These are phyloP conservation scores for Bungarus multicinctus DNA, from an alignment of 2,113 vertebrate species.

Conservation along the genomic window DNA sequence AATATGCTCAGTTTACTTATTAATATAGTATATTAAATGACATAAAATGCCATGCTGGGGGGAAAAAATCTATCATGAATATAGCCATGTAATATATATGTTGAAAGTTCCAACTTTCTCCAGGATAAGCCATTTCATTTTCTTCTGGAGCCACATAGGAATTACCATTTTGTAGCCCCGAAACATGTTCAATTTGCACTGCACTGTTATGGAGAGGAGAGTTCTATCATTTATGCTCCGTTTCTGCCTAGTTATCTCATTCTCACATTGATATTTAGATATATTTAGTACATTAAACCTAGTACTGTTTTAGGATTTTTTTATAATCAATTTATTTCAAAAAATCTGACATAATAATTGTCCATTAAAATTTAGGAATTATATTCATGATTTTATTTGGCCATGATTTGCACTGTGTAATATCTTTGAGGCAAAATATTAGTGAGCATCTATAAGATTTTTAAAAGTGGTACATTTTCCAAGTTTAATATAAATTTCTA, in stretches of 20 bases:
- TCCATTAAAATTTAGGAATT: background rate
- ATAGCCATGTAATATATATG: background rate
- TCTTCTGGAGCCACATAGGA: background rate
- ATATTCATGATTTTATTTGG: background rate
- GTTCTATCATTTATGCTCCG: background rate
- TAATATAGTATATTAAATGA: slow-evolving; percentile 23
- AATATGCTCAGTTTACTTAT: background rate
- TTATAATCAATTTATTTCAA: background rate
- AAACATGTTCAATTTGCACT: background rate
- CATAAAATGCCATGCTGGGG: background rate
- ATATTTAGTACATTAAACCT: background rate
- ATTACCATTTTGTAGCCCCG: background rate
- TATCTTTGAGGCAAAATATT: too few relatives aligned
- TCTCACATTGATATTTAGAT: background rate
- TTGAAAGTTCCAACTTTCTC: background rate
- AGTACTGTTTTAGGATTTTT: background rate
- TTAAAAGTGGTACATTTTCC: background rate
- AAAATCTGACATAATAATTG: background rate
- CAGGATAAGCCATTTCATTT: background rate
- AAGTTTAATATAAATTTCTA: background rate
- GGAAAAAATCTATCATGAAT: background rate
- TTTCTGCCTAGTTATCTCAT: background rate
- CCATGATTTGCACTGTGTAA: background rate
- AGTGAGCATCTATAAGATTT: background rate
- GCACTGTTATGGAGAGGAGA: background rate